Conservation (phyloP, 2,113 vertebrate species). For the Atherinomorus stipes region DNA sequence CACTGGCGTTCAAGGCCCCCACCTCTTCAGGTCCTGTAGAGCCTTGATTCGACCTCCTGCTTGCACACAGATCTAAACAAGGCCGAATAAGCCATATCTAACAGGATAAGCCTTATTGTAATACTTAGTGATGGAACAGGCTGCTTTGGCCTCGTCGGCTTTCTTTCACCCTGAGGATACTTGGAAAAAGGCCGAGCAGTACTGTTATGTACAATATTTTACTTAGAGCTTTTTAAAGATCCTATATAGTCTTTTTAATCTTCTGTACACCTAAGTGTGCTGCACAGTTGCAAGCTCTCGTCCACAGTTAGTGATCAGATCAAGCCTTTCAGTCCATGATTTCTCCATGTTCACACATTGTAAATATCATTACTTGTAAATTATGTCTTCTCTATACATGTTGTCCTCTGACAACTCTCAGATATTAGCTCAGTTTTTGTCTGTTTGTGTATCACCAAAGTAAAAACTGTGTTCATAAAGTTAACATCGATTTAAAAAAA, state of each 20-base stretch:
- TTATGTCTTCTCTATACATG: background rate
- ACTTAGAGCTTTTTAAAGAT: slow-evolving; percentile 31
- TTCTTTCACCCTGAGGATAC: slow-evolving; percentile 18
- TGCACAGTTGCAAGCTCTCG: slow-evolving; percentile 2
- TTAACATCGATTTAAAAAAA: background rate
- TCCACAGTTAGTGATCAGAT: slow-evolving; percentile 31
- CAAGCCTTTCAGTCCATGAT: background rate
- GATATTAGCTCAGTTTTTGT: background rate
- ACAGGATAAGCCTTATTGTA: slow-evolving; percentile 46
- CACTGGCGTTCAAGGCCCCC: slow-evolving; percentile 38
- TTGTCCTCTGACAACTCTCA: background rate
- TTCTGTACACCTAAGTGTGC: background rate
- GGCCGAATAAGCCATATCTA: slow-evolving; percentile 58
- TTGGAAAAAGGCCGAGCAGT: background rate
- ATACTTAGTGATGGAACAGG: slow-evolving; percentile 17
- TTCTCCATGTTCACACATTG: background rate
- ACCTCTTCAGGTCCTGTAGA: slow-evolving; percentile 50
- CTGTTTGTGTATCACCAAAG: background rate
- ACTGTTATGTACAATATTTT: background rate
- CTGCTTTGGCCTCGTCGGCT: slow-evolving; percentile 31
- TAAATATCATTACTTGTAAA: background rate
- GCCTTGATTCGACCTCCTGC: slow-evolving; percentile 45
- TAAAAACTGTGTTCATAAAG: background rate
- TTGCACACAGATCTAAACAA: slow-evolving; percentile 51
- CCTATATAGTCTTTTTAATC: slow-evolving; percentile 26